Conservation (phyloP, 2,113 vertebrate genomes). For the Taurulus bubalis region DNA sequence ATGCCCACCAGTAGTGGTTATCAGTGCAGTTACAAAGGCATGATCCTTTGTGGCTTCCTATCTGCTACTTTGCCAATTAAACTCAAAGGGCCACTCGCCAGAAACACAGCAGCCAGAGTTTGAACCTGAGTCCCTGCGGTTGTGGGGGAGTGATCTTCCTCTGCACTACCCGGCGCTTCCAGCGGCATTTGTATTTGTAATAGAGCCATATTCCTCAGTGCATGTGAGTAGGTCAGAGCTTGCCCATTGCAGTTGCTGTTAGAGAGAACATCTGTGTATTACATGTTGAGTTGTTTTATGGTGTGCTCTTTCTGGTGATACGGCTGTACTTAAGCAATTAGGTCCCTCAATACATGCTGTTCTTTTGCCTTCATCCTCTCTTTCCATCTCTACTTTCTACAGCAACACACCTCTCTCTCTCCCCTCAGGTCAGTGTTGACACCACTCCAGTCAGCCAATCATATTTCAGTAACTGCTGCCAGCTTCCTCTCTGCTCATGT, state of each 20-base stretch:
- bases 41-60: slow-evolving; percentile 25
- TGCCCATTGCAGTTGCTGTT: slow-evolving; percentile 30
- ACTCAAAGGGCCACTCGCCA: slow-evolving; percentile 43
- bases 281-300: slow-evolving; percentile 28
- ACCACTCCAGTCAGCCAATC: slow-evolving; percentile 48
- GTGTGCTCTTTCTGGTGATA: slow-evolving; percentile 13
- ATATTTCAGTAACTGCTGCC: slow-evolving; percentile 24
- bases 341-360: slow-evolving; percentile 7
- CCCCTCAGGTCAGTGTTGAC: slow-evolving; percentile 33
- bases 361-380: background rate
- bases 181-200: slow-evolving; percentile 59
- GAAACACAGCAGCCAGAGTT: slow-evolving; percentile 34
- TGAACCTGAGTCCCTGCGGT: slow-evolving; percentile 42
- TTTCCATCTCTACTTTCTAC: background rate
- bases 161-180: slow-evolving; percentile 19
- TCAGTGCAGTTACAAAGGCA: slow-evolving; percentile 20
- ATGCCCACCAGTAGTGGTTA: slow-evolving; percentile 17
- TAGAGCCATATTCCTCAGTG: slow-evolving; percentile 41
- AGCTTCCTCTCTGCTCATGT: slow-evolving; percentile 35
- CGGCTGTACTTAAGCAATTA: slow-evolving; percentile 8
- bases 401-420: background rate
- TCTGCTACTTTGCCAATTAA: slow-evolving; percentile 44
- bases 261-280: slow-evolving; percentile 22
- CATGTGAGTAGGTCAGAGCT: slow-evolving; percentile 50
- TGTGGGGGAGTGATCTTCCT: slow-evolving; percentile 19